Conservation (phyloP, 2,797 vertebrate species). For the Rousettus madagascariensis region DNA sequence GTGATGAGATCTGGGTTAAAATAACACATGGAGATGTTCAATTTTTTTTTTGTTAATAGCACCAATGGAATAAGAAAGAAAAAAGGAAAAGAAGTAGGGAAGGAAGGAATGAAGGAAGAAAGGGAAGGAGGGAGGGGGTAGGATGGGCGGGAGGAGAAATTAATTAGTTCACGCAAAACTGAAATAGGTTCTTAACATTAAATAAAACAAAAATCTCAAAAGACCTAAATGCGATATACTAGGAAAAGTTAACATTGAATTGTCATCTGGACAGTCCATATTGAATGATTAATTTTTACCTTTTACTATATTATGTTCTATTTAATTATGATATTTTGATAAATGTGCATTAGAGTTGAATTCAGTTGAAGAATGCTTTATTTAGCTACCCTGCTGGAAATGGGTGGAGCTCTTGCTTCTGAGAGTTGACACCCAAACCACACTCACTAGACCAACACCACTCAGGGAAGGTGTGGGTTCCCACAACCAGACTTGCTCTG, state of each 20-base stretch:
- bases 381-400: neutral
- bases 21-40: neutral
- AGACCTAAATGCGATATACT: neutral
- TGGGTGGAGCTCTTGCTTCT: neutral
- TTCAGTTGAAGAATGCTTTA: neutral
- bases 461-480: too few relatives aligned
- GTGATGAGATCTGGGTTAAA: conserved; percentile 12
- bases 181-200: neutral
- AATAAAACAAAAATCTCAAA: neutral
- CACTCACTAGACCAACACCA: neutral
- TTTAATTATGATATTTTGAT: neutral
- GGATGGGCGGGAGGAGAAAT: neutral
- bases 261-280: neutral
- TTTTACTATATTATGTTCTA: neutral
- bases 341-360: neutral
- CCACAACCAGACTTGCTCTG: neutral
- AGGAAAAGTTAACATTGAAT: neutral
- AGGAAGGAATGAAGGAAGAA: too few relatives aligned
- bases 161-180: neutral
- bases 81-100: neutral
- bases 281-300: neutral
- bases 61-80: neutral
- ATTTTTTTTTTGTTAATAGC: neutral
- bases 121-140: neutral
- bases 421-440: neutral